Evolutionary conservation across 2,797 vertebrate genomes (phyloP).

Genomic region (Paguma larvata): DNA sequence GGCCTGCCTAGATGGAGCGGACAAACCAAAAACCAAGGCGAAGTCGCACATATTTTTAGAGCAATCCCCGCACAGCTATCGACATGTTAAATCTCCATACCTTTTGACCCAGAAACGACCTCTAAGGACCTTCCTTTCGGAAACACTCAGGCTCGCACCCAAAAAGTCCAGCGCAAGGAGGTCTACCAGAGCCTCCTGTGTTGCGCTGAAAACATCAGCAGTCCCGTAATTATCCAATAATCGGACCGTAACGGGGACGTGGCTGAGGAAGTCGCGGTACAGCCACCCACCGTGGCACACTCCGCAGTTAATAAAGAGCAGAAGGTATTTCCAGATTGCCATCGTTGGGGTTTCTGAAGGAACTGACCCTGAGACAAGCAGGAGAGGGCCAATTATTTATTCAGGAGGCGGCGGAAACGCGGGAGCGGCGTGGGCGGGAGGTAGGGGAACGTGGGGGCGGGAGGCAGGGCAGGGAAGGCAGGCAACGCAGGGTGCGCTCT

Average conservation of each 20-base stretch:
- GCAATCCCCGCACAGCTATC: background rate
- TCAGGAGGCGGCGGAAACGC: background rate
- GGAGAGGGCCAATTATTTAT: conserved; percentile 36
- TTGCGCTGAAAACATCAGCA: background rate
- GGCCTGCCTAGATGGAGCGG: background rate
- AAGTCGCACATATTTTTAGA: background rate
- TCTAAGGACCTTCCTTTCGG: conserved; percentile 11
- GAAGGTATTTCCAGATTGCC: background rate
- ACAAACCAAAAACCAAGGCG: background rate
- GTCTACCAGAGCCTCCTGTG: background rate
- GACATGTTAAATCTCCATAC: background rate
- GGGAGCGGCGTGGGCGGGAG: background rate
- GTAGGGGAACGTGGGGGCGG: background rate
- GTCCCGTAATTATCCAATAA: background rate
- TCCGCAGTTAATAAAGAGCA: background rate
- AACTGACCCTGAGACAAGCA: conserved; percentile 13
- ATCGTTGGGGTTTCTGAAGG: conserved; percentile 30
- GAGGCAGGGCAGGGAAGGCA: background rate
- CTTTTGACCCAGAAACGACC: conserved; percentile 17
- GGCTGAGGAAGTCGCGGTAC: background rate
- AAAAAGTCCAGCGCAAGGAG: background rate
- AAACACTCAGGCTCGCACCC: background rate
- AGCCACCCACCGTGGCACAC: background rate
- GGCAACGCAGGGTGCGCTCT: background rate
- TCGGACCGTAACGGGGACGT: background rate